Conservation (phyloP, 2,797 vertebrate species). For the Sebastes miniatus region DNA sequence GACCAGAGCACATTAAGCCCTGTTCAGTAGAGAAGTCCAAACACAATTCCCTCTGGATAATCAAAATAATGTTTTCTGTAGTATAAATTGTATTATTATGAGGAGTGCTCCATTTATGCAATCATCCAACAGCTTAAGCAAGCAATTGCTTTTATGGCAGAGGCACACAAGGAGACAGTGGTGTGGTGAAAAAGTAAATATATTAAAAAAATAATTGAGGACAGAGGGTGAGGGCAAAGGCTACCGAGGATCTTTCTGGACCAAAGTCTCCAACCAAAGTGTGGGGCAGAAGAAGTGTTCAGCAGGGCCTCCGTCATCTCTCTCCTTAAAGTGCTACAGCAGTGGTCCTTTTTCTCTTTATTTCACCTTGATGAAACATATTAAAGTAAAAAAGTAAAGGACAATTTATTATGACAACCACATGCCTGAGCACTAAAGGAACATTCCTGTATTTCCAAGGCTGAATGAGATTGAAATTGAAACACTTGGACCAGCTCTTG, state of each 20-base stretch:
- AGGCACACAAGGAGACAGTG: background rate
- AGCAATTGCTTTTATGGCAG: background rate
- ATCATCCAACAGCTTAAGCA: background rate
- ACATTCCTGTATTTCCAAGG: background rate
- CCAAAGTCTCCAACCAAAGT: background rate
- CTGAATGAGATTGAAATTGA: background rate
- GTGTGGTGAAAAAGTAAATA: background rate
- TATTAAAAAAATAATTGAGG: background rate
- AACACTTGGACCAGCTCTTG: background rate
- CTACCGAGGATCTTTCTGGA: background rate
- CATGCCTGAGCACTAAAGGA: too few relatives aligned
- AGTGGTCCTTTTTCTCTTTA: background rate
- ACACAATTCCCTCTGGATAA: background rate
- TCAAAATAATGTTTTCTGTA: background rate
- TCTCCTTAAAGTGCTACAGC: background rate
- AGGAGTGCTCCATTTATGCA: background rate
- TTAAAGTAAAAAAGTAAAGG: background rate
- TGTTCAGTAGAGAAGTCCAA: background rate
- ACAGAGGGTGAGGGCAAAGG: background rate
- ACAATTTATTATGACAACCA: background rate
- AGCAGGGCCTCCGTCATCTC: background rate
- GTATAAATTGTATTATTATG: background rate
- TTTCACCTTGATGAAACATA: background rate
- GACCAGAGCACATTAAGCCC: background rate
- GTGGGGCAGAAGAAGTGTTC: background rate